These are phyloP conservation scores for Dryococelus australis DNA, from an alignment of 2,888 invertebrate genomes.

Conservation along the genomic window DNA sequence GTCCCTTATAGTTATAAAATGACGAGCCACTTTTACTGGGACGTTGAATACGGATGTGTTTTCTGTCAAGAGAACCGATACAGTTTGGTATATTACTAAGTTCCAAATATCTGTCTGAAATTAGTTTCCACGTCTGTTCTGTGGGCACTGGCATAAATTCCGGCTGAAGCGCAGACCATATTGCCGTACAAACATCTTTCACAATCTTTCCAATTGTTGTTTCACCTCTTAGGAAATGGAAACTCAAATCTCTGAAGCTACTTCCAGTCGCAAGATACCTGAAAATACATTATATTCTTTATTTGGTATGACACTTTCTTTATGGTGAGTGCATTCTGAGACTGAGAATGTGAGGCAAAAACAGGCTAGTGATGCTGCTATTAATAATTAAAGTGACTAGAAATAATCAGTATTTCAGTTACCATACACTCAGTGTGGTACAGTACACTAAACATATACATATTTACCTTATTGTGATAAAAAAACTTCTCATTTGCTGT, in stretches of 20 bases:
- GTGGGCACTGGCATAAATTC: background rate
- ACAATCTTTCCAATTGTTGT: constrained; percentile 25
- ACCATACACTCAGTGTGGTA: no score
- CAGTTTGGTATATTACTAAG: constrained; percentile 31
- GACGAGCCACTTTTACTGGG: constrained; percentile 6
- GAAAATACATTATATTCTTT: background rate
- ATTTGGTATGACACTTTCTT: no score
- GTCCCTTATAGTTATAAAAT: background rate
- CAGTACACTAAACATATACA: background rate
- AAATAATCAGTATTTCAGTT: no score
- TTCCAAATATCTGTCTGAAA: constrained; percentile 19
- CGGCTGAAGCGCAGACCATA: constrained; percentile 16
- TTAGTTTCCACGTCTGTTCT: background rate
- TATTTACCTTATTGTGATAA: no score
- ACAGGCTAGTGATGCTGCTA: background rate
- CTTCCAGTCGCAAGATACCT: background rate
- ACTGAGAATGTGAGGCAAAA: background rate
- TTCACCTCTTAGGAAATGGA: background rate
- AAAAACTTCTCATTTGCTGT: background rate
- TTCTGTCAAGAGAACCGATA: constrained; percentile 20
- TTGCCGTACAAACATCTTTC: constrained; percentile 22
- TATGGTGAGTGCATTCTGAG: no score
- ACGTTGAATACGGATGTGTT: no score
- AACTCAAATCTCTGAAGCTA: no score
- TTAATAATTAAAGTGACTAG: no score